Evolutionary conservation across 2,888 invertebrate genomes (phyloP), one percentile per base, ranked within the genome.

Genomic region (Aphidius colemani): DNA sequence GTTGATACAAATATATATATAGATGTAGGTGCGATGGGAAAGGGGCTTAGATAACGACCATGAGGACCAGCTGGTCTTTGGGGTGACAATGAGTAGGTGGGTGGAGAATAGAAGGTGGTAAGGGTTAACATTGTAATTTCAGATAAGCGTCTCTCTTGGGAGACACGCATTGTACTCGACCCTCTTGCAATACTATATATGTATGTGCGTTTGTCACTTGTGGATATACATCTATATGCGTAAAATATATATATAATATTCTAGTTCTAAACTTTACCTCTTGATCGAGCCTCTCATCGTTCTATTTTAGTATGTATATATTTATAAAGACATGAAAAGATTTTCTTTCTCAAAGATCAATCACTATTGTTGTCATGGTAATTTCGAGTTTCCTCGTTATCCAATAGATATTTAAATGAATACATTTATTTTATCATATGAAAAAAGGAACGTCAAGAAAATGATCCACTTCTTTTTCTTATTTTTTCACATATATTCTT

Each of bases 111-210:
- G 53, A 43, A 11, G 48, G 53, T 18, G 56, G 62, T 60, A 66
- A 72, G 76, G 78, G 76, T 77, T 80, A 77, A 81, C 79, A 80
- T 80, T 80, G 80, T 80, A 80, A 81, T 81, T 81, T 81, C 76
- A 80, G 80, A 81, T 81, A 81, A 81, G 81, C 79, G 76, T 80
- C 75, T 80, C 81, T 76, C 30, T 30, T 80, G 74, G 77, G 80
- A 78, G 80, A 79, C 77, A 75, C 75, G 78, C 77, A 79, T 80
- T 79, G 79, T 80, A 69, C 69, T 39, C 59, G 58, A 68, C 71
- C 72, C 71, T 66, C 63, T 69, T 64, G 46, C 46, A 11, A 57
- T 45, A n/a, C 7, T 48, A 8, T 46, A 46, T 57, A 53, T 53
- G 46, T 40, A 48, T 40, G 57, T 45, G 56, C 56, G 57, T 46